Evolutionary conservation across 1,140 invertebrate species (phyloP).

Genomic region (Cydia splendana): DNA sequence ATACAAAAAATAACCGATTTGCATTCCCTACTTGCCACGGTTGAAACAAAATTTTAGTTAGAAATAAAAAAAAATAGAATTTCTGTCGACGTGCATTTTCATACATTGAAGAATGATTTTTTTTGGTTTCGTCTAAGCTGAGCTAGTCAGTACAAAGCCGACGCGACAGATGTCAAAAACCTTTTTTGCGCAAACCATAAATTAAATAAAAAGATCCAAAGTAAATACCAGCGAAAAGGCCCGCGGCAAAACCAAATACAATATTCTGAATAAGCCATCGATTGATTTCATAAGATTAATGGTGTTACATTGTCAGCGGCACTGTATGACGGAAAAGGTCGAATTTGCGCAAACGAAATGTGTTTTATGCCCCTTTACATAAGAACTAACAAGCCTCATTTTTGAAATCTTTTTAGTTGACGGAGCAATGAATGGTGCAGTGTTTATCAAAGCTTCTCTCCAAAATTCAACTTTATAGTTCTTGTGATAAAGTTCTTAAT

Average conservation of each 20-base stretch:
- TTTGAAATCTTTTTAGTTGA: constrained; percentile 67
- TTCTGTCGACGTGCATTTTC: background rate
- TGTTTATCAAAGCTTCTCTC: constrained; percentile 34
- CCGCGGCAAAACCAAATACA: constrained; percentile 75
- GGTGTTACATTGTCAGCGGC: constrained; percentile 76
- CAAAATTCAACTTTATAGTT: constrained; percentile 35
- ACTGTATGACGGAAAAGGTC: constrained; percentile 70
- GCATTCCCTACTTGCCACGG: background rate
- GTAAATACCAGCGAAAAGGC: constrained; percentile 72
- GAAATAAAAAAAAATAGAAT: too few relatives aligned
- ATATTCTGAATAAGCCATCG: constrained; percentile 79
- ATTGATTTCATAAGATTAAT: constrained; percentile 80
- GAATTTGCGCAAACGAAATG: constrained; percentile 62
- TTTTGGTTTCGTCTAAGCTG: background rate
- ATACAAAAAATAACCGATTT: too few relatives aligned
- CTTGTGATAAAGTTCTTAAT: constrained; percentile 43
- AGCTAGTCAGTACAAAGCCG: constrained; percentile 23
- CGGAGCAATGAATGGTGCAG: constrained; percentile 59
- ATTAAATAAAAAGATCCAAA: constrained; percentile 75
- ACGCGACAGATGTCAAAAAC: constrained; percentile 66
- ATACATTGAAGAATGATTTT: background rate
- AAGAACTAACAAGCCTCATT: constrained; percentile 65
- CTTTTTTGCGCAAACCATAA: constrained; percentile 63
- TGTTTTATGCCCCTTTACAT: constrained; percentile 57
- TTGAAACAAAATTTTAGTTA: background rate